These are phyloP conservation scores for Linyphia triangularis DNA, from an alignment of 2,888 invertebrate species.

Conservation along the genomic window DNA sequence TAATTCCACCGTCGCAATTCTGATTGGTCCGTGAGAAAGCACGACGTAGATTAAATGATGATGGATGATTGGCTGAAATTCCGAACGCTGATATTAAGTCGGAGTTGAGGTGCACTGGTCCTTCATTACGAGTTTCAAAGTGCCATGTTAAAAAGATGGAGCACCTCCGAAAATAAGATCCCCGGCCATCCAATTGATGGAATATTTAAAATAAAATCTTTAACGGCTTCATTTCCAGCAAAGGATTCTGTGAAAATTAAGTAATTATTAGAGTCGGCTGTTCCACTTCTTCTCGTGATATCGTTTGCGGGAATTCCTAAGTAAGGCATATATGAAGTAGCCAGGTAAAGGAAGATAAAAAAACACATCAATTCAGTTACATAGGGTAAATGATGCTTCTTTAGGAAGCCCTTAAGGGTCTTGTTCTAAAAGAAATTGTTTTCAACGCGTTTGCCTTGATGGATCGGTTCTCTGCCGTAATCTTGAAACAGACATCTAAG, in stretches of 20 bases:
- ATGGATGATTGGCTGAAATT: conserved; percentile 72
- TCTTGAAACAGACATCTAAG: too few species aligned
- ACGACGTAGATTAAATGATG: conserved; percentile 74
- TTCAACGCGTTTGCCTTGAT: too few species aligned
- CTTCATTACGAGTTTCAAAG: conserved; percentile 61
- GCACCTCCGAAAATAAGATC: conserved; percentile 51
- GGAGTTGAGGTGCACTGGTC: conserved; percentile 67
- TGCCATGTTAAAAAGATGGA: conserved; percentile 66
- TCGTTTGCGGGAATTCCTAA: too few species aligned
- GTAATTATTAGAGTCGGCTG: conserved; percentile 67
- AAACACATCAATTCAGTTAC: too few species aligned
- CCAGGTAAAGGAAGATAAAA: too few species aligned
- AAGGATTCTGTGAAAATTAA: conserved; percentile 57
- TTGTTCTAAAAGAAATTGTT: too few species aligned
- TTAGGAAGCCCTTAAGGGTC: too few species aligned
- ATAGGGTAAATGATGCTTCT: too few species aligned
- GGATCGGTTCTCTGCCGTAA: too few species aligned
- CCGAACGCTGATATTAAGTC: conserved; percentile 68
- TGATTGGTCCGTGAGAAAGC: conserved; percentile 60
- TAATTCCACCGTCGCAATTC: conserved; percentile 63
- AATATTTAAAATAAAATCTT: conserved; percentile 71
- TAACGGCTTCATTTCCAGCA: conserved; percentile 65
- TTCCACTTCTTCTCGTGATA: too few species aligned
- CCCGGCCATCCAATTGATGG: conserved; percentile 36
- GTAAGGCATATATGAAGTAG: too few species aligned